Conservation (phyloP, 1,140 invertebrate genomes). For the Uloborus diversus region DNA sequence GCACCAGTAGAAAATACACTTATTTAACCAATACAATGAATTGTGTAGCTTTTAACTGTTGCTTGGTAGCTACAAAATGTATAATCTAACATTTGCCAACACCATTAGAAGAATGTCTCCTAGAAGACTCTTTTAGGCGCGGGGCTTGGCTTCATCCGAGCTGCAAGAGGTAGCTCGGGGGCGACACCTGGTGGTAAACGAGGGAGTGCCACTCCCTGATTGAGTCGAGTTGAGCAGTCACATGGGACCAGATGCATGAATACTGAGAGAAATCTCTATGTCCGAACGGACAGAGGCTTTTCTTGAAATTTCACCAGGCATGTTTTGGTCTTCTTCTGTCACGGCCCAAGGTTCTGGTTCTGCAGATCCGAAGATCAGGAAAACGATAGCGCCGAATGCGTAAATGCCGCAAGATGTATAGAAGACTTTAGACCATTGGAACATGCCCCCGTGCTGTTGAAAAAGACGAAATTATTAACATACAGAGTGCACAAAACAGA, state of each 20-base stretch:
- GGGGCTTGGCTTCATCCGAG: too few relatives aligned
- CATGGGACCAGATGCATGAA: constrained; percentile 38
- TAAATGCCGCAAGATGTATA: constrained; percentile 62
- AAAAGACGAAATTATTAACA: not conserved
- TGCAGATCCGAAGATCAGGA: constrained; percentile 81
- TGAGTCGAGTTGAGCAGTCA: constrained; percentile 17
- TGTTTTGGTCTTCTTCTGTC: not conserved
- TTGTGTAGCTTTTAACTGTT: too few relatives aligned
- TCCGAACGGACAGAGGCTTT: constrained; percentile 51
- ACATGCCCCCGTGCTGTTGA: constrained; percentile 57
- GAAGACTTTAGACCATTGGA: constrained; percentile 63
- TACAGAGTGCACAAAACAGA: not conserved
- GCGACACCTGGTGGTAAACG: not conserved
- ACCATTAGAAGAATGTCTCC: too few relatives aligned
- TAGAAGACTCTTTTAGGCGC: too few relatives aligned
- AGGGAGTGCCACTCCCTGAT: not conserved
- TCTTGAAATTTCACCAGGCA: constrained; percentile 7
- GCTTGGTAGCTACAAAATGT: too few relatives aligned
- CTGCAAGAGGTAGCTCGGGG: too few relatives aligned
- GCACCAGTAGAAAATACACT: too few relatives aligned
- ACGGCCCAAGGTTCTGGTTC: constrained; percentile 80
- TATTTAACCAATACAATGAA: too few relatives aligned
- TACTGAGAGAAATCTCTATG: constrained; percentile 50
- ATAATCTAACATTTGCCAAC: too few relatives aligned
- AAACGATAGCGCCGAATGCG: constrained; percentile 78